Evolutionary conservation across 1,140 invertebrate species (phyloP).

Genomic region (Helicoverpa armigera): DNA sequence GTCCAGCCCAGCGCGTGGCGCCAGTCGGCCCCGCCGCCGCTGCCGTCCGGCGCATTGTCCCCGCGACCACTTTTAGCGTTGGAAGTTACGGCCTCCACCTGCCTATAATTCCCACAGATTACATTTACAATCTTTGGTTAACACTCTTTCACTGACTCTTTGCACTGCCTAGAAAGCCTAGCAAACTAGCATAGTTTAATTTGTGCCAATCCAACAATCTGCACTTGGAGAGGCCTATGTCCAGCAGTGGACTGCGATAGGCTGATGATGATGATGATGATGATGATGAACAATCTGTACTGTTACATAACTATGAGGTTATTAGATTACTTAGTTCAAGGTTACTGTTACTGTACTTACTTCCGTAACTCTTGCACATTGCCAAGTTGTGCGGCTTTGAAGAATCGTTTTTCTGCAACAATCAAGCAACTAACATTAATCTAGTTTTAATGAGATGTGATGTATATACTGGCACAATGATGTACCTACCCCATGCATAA

Average conservation of each 20-base stretch:
- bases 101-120: slow-evolving; percentile 53
- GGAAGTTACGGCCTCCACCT: slow-evolving; percentile 56
- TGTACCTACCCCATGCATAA: too few relatives aligned
- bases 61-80: background rate
- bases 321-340: too few relatives aligned
- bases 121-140: too few relatives aligned
- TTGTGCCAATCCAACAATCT: too few relatives aligned
- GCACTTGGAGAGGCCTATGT: too few relatives aligned
- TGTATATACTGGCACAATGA: background rate
- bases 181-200: too few relatives aligned
- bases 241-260: too few relatives aligned
- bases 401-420: slow-evolving; percentile 88
- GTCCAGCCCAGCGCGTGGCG: slow-evolving; percentile 94
- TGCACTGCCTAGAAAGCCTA: too few relatives aligned
- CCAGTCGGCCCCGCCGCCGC: slow-evolving; percentile 85
- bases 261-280: too few relatives aligned
- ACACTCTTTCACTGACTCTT: too few relatives aligned
- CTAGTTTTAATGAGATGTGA: background rate
- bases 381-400: slow-evolving; percentile 89
- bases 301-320: too few relatives aligned
- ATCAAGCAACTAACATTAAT: slow-evolving; percentile 33
- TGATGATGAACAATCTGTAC: too few relatives aligned
- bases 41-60: slow-evolving; percentile 49
- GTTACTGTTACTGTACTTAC: slow-evolving; percentile 73
- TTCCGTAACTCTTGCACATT: slow-evolving; percentile 88